Conservation (phyloP, 2,113 vertebrate genomes). For the Dipodomys spectabilis region DNA sequence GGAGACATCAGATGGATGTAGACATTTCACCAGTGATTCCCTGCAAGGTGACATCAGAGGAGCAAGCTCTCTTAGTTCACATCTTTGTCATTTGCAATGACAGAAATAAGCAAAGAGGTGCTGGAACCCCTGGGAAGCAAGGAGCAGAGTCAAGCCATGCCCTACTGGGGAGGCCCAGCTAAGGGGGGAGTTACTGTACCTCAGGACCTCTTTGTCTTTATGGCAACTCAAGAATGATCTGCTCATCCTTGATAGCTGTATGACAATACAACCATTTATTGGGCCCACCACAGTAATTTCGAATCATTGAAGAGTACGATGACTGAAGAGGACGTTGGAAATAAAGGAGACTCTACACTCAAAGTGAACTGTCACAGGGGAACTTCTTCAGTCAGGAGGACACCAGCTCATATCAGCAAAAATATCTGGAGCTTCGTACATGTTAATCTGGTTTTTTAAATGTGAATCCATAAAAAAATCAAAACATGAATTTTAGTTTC, state of each 20-base stretch:
- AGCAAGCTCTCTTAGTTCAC: background rate
- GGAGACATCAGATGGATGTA: background rate
- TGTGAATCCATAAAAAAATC: background rate
- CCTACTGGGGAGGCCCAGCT: background rate
- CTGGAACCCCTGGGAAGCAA: background rate
- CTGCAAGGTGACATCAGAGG: background rate
- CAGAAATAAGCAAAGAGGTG: background rate
- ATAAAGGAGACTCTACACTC: background rate
- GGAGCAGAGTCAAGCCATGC: too few species aligned
- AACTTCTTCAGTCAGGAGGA: background rate
- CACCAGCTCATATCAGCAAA: background rate
- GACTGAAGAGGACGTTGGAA: background rate
- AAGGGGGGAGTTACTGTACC: background rate
- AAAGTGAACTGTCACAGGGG: background rate
- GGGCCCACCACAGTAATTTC: background rate
- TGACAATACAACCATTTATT: too few species aligned
- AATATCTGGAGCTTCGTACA: background rate
- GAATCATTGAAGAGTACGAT: background rate
- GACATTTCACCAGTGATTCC: background rate
- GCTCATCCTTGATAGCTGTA: background rate
- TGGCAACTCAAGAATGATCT: background rate
- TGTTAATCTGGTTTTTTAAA: background rate
- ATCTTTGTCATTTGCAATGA: background rate
- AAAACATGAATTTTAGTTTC: slow-evolving; percentile 16
- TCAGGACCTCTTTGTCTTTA: background rate